These are phyloP conservation scores for Scelioninae gen. 1 DNA, from an alignment of 2,888 invertebrate genomes.

Conservation along the genomic window DNA sequence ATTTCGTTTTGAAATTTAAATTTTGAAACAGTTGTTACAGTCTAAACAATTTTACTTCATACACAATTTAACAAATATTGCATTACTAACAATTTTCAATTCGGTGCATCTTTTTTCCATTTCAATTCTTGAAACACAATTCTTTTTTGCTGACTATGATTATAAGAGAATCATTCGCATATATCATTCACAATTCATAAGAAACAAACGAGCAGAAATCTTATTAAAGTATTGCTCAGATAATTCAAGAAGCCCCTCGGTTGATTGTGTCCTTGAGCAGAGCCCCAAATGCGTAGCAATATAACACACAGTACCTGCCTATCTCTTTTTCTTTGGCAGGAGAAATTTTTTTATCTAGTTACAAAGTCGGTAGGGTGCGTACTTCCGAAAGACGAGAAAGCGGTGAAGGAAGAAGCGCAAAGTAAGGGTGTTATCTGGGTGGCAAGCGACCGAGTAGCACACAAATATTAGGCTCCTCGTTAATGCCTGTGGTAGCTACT, in stretches of 20 bases:
- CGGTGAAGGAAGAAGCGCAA: conserved; percentile 72
- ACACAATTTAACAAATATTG: too few relatives aligned
- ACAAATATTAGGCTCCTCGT: conserved; percentile 85
- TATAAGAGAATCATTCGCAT: neutral
- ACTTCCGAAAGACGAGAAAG: conserved; percentile 70
- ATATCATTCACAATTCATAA: conserved; percentile 56
- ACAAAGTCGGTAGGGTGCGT: conserved; percentile 67
- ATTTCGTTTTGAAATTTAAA: too few relatives aligned
- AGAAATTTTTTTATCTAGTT: conserved; percentile 71
- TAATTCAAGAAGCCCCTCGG: conserved; percentile 49
- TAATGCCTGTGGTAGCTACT: conserved; percentile 84
- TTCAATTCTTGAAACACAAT: too few relatives aligned
- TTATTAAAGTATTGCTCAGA: conserved; percentile 56
- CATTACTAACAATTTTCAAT: too few relatives aligned
- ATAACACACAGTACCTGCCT: conserved; percentile 61
- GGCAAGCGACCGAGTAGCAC: conserved; percentile 83
- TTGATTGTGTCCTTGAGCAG: conserved; percentile 33
- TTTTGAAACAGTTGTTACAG: too few relatives aligned
- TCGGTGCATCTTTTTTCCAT: too few relatives aligned
- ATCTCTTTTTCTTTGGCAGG: conserved; percentile 54
- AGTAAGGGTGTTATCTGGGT: conserved; percentile 83
- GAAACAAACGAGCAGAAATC: conserved; percentile 57
- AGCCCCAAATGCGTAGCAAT: conserved; percentile 49
- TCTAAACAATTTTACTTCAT: too few relatives aligned
- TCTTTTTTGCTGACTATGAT: neutral